Percentiles rank a stretch among this genome's conserved stretches.
Conservation (phyloP, 2,888 invertebrate species). For the Panzeria rudis region DNA sequence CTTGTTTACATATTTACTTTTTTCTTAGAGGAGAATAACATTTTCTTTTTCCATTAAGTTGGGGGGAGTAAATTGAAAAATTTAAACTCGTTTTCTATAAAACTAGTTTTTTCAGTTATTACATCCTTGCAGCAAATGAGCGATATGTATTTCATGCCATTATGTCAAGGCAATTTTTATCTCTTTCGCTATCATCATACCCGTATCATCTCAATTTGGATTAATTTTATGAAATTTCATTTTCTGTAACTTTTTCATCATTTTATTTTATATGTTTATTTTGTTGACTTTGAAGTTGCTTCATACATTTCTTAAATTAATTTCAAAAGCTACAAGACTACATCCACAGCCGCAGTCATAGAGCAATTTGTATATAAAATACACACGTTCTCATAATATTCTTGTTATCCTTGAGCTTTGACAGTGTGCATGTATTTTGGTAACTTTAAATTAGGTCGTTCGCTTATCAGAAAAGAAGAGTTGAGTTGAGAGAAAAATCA, state of each 20-base stretch:
- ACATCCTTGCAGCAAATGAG: no score
- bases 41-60: no score
- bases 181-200: neutral
- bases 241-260: neutral
- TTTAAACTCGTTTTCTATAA: no score
- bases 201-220: neutral
- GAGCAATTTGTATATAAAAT: neutral
- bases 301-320: neutral
- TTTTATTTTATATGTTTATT: neutral
- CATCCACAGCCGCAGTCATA: neutral
- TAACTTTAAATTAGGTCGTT: constrained; percentile 68
- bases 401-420: constrained; percentile 54
- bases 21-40: no score
- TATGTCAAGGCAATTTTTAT: neutral
- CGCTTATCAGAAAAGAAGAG: constrained; percentile 21
- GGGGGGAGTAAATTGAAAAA: no score
- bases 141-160: neutral
- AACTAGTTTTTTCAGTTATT: no score
- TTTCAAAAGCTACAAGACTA: neutral
- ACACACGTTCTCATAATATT: neutral
- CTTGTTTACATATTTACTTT: no score
- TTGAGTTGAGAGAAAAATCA: constrained; percentile 51
- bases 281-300: neutral
- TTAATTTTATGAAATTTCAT: constrained; percentile 10
- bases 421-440: constrained; percentile 25